Percentiles rank a stretch among this genome's conserved stretches.
These are phyloP conservation scores for Piprites chloris DNA, from an alignment of 2,113 vertebrate genomes.

Conservation along the genomic window DNA sequence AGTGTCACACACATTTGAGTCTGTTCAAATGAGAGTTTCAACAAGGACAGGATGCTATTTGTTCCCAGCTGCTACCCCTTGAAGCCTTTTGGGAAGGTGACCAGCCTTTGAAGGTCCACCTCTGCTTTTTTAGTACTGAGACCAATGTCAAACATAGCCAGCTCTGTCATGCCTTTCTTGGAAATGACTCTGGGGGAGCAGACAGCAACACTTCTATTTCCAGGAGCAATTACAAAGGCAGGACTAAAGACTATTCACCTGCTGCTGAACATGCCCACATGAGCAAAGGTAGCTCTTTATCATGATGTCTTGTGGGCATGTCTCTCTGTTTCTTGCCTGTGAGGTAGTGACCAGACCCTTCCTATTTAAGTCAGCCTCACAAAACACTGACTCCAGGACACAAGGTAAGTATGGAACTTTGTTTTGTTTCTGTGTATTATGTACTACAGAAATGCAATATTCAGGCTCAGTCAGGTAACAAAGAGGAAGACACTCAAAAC, in stretches of 20 bases:
- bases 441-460: not conserved
- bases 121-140: not conserved
- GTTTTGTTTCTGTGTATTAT: not conserved
- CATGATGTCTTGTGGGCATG: rapidly evolving
- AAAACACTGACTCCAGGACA: not conserved
- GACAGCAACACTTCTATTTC: not conserved
- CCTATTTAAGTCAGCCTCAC: not conserved
- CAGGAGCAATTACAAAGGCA: not conserved
- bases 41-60: not conserved
- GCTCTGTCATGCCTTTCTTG: not conserved
- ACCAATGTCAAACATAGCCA: not conserved
- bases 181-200: rapidly evolving
- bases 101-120: not conserved
- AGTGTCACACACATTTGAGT: not conserved
- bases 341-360: not conserved
- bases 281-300: rapidly evolving
- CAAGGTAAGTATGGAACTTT: not conserved
- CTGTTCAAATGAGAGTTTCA: not conserved
- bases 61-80: not conserved
- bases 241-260: not conserved
- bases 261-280: rapidly evolving
- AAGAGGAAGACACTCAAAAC: not conserved
- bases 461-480: not conserved
- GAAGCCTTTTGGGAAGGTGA: not conserved
- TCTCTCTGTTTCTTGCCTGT: rapidly evolving